phyloP scores from a whole-genome alignment of 2,888 invertebrate species.

The Brachylomia viminalis region DNA sequence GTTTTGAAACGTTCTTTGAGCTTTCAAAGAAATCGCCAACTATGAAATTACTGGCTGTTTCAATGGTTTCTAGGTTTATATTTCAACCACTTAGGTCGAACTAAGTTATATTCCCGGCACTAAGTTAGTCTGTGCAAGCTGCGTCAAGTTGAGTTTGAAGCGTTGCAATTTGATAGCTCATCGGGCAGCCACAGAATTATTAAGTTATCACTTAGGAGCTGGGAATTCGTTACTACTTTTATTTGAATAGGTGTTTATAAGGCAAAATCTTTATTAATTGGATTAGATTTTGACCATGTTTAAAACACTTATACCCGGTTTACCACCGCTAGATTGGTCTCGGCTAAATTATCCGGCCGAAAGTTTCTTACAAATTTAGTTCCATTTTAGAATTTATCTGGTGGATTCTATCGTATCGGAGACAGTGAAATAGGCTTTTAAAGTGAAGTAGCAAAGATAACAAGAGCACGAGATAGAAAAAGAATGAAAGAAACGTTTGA shows the following conservation, averaged over 20 bases:
- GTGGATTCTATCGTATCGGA: background rate
- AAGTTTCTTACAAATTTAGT: background rate
- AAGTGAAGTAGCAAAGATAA: constrained; percentile 10
- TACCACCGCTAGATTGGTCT: background rate
- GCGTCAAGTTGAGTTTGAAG: constrained; percentile 40
- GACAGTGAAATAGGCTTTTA: background rate
- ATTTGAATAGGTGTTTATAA: background rate
- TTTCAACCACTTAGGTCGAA: constrained; percentile 64
- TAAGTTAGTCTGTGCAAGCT: constrained; percentile 50
- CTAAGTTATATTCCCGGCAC: constrained; percentile 59
- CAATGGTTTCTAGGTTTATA: constrained; percentile 67
- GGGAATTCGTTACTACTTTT: constrained; percentile 11
- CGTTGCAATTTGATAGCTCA: constrained; percentile 60
- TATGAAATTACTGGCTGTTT: constrained; percentile 63
- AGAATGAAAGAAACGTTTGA: constrained; percentile 9
- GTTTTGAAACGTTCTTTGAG: constrained; percentile 51
- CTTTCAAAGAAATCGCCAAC: constrained; percentile 55
- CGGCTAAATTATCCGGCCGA: background rate
- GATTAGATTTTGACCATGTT: background rate
- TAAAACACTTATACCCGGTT: background rate
- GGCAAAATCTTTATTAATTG: background rate
- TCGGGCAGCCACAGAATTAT: constrained; percentile 37
- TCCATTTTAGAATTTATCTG: background rate
- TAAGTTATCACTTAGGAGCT: constrained; percentile 39
- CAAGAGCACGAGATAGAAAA: constrained; percentile 10